These are phyloP conservation scores for Microctonus aethiopoides DNA, from an alignment of 2,888 invertebrate species.

Conservation along the genomic window DNA sequence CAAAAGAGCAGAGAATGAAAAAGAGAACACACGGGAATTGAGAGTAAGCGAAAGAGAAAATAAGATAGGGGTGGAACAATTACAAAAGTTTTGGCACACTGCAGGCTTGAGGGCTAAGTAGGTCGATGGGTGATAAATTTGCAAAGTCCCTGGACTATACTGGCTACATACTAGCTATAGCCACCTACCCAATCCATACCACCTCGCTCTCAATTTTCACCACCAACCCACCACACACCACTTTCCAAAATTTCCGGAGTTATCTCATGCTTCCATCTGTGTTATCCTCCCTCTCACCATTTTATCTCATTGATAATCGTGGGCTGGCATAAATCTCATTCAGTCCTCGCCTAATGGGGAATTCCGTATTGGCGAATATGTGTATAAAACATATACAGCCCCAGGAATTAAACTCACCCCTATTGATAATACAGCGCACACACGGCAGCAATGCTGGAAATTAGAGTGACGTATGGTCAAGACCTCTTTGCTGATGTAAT, in stretches of 20 bases:
- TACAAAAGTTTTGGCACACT: slow-evolving; percentile 50
- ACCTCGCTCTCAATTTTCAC: slow-evolving; percentile 17
- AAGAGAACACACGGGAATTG: background rate
- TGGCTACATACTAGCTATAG: slow-evolving; percentile 5
- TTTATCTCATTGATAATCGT: slow-evolving; percentile 57
- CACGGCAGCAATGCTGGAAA: slow-evolving; percentile 21
- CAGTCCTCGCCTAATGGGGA: slow-evolving; percentile 52
- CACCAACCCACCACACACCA: background rate
- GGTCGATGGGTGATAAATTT: slow-evolving; percentile 59
- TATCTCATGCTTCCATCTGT: slow-evolving; percentile 19
- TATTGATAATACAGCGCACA: background rate
- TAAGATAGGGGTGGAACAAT: slow-evolving; percentile 50
- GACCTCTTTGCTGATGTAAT: slow-evolving; percentile 26
- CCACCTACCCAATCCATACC: background rate
- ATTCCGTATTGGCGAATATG: background rate
- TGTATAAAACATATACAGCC: slow-evolving; percentile 18
- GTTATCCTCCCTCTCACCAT: slow-evolving; percentile 13
- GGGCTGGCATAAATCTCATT: slow-evolving; percentile 52
- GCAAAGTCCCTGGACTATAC: slow-evolving; percentile 41
- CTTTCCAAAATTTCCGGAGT: slow-evolving; percentile 16
- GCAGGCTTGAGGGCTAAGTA: slow-evolving; percentile 47
- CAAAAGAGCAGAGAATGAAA: slow-evolving; percentile 27
- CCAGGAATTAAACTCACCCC: slow-evolving; percentile 30
- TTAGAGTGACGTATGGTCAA: slow-evolving; percentile 28
- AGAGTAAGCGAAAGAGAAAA: background rate